A percentile compares a stretch with the other conserved stretches of the same genome.
phyloP scores from a whole-genome alignment of 2,888 invertebrate species.

The Blastobasis adustella region DNA sequence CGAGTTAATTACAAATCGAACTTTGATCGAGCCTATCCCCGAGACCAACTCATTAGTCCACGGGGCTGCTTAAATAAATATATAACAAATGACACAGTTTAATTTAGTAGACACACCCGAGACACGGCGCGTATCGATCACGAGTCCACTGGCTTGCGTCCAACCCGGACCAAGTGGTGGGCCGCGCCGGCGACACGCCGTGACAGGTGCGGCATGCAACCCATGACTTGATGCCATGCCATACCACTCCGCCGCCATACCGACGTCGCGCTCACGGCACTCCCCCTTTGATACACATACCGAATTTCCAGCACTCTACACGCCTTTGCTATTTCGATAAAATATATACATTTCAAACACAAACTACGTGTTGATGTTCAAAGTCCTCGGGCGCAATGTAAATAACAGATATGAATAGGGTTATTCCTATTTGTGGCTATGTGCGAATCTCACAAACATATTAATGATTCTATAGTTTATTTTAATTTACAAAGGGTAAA shows the following conservation, averaged over 20 bases:
- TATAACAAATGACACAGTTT: slow-evolving; percentile 69
- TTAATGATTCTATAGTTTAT: too few relatives aligned
- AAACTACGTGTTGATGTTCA: too few relatives aligned
- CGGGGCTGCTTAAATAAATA: slow-evolving; percentile 58
- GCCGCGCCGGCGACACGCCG: slow-evolving; percentile 59
- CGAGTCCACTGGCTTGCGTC: slow-evolving; percentile 58
- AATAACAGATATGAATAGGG: too few relatives aligned
- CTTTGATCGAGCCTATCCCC: slow-evolving; percentile 20
- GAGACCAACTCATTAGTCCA: slow-evolving; percentile 50
- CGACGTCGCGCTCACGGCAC: slow-evolving; percentile 22
- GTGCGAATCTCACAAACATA: too few relatives aligned
- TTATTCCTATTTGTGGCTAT: too few relatives aligned
- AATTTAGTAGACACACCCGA: slow-evolving; percentile 71
- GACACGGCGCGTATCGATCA: slow-evolving; percentile 66
- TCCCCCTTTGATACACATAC: slow-evolving; percentile 38
- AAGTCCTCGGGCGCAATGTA: too few relatives aligned
- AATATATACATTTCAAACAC: slow-evolving; percentile 21
- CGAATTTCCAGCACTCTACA: slow-evolving; percentile 16
- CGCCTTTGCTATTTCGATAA: slow-evolving; percentile 22
- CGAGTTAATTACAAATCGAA: background rate
- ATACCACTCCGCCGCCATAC: slow-evolving; percentile 35
- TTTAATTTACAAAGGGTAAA: too few relatives aligned
- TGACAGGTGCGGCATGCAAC: slow-evolving; percentile 72
- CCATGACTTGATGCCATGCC: slow-evolving; percentile 47
- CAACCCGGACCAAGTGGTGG: slow-evolving; percentile 68